Evolutionary conservation across 1,140 invertebrate genomes (phyloP), one percentile per base, ranked within the genome.

Genomic region (Euura lappo): DNA sequence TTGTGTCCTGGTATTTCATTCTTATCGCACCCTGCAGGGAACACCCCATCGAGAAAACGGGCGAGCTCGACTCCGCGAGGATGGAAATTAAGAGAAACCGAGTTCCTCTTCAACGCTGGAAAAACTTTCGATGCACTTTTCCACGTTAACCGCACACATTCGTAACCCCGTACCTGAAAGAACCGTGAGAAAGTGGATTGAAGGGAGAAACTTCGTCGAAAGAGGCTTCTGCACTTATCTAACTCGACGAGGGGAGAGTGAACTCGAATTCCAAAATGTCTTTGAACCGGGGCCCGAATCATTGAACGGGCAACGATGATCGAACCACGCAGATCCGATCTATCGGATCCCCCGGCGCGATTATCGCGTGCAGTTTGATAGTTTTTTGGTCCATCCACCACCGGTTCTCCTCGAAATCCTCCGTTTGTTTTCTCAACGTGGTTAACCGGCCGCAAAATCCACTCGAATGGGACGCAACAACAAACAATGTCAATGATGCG

Each of bases 1-100:
- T 88, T 88, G 87, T 88, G 79, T 78, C 75, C 71, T 70, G 79
- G 78, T 80, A 77, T 84, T 85, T 84, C 84, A 84, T 86, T 87
- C 85, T 88, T 88, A 88, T 87, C 86, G 74, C 68, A 13, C 28
- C 28, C 28, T 28, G 28, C 28, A 28, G 28, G 28, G 28, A 28
- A 28, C 28, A 28, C 28, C 28, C 28, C 64, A 69, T 51, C 72
- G 47, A 68, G 45, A 28, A 69, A 44, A n/a, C 8, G 65, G 70
- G 68, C 45, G 43, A 74, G 66, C 68, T 71, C 64, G 71, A 45
- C 8, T 8, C 11, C 8, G 8, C 11, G 69, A 46, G 70, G 47
- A 67, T 76, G 65, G 66, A 66, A 28, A 75, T 76, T 69, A 65
- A 71, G 68, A 66, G 73, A 28, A 28, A 28, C 28, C 28, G 28